Evolutionary conservation across 2,888 invertebrate species (phyloP), one percentile per base, ranked within the genome.

Genomic region (Halictus quadricinctus): DNA sequence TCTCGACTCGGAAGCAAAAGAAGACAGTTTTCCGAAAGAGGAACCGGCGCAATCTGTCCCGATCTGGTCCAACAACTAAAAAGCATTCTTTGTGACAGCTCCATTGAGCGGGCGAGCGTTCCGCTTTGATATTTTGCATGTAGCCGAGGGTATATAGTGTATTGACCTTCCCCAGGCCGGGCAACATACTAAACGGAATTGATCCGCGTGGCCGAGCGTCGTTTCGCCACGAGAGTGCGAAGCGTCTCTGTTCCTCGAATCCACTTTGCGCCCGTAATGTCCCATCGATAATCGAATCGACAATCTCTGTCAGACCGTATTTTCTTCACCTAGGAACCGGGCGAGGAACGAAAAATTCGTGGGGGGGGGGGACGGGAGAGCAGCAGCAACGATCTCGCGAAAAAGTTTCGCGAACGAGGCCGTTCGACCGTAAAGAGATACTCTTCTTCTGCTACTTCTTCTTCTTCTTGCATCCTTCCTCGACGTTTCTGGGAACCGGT

Each of bases 101-200:
- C 43, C 43, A 43, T 43, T 70, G 70, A 43, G 41, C 70, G 41
- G 29, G 6, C 36, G 58, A 58, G 58, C 21, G 41, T 69, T 41
- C 69, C 41, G 41, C 70, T 70, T 70, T 70, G 70, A 70, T 70
- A 70, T 70, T 70, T n/a, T 43, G 13, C 70, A n/a, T 43, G 43
- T n/a, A n/a, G 70, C n/a, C n/a, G 21, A 43, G 5, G 21, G n/a
- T 64, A 29, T 50, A 54, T 36, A 36, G 41, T 25, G 54, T 66
- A 43, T 58, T 69, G 79, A 76, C 29, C 76, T n/a, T 58, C 48
- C 66, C 18, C 41, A 60, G 58, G 21, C 72, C 50, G 76, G 73
- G 66, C 66, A 79, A 76, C 79, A 76, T 43, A 64, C 54, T 76
- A 75, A 83, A 76, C 83, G 58, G 66, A 70, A 84, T 84, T 83